A percentile compares a stretch with the other conserved stretches of the same genome.
Evolutionary conservation across 2,797 vertebrate species (phyloP).

Genomic region (Fistularia commersonii): DNA sequence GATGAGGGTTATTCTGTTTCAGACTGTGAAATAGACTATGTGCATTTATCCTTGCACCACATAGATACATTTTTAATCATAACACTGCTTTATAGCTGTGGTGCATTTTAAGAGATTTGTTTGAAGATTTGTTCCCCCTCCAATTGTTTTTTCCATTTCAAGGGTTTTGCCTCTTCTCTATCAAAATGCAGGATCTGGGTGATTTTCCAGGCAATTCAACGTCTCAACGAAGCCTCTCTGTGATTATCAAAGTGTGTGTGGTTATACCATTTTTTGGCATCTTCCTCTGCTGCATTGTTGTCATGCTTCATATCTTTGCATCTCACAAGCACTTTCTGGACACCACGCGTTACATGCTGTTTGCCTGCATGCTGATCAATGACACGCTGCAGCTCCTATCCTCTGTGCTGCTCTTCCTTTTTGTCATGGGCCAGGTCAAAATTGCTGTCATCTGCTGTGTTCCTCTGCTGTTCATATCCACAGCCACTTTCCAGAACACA

Average conservation of each 20-base stretch:
- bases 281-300: conserved; percentile 65
- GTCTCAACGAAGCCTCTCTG: conserved; percentile 33
- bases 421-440: conserved; percentile 46
- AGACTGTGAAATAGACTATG: too few relatives aligned
- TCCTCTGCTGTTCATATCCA: conserved; percentile 62
- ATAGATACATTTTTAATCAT: too few relatives aligned
- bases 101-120: too few relatives aligned
- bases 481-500: conserved; percentile 66
- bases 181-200: conserved; percentile 65
- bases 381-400: conserved; percentile 71
- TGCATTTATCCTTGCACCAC: too few relatives aligned
- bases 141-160: too few relatives aligned
- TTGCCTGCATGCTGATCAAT: conserved; percentile 74
- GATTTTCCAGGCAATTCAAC: conserved; percentile 48
- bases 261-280: conserved; percentile 64
- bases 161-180: too few relatives aligned
- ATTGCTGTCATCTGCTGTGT: conserved; percentile 60
- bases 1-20: too few relatives aligned
- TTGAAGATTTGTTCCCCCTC: too few relatives aligned
- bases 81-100: too few relatives aligned
- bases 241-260: conserved; percentile 68
- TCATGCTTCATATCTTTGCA: conserved; percentile 72
- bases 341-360: conserved; percentile 73
- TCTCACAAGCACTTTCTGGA: conserved; percentile 72
- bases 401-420: conserved; percentile 67